Evolutionary conservation across 2,888 invertebrate species (phyloP), one percentile per base, ranked within the genome.

Genomic region (Meiosimyza decipiens): DNA sequence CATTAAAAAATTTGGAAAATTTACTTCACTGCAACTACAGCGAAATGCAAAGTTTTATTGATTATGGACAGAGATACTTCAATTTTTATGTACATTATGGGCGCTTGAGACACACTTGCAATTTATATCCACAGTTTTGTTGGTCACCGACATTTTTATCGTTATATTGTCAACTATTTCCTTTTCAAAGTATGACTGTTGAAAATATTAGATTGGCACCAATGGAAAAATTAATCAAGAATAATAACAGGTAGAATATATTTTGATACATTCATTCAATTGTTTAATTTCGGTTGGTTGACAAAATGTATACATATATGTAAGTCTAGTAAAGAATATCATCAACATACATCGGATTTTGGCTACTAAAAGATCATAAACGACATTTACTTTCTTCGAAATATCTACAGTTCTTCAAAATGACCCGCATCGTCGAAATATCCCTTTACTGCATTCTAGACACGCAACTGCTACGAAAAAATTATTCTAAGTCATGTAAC

Each of bases 1-100:
- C 73, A 15, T 12, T 71, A 9, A 28, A 54, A 13, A 18, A 7
- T 28, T 57, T 73, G 40, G 28, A 62, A 22, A 22, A 67, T 6
- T 63, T 71, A 47, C 55, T 73, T 12, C 6, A 57, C 15, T 73
- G 73, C 47, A 62, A 73, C 51, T 73, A 73, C 52, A 62, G 59
- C n/a, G 57, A 67, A 3, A 63, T 50, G 50, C 22, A 22, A 15
- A 9, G 9, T 1, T 63, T 73, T 1, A 22, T 73, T 13, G 50
- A 63, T 9, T 15, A 18, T 15, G 71, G 60, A n/a, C 65, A 57
- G 57, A 66, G 40, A 15, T 28, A 63, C 15, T 51, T 51, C 18
- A 60, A 47, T 18, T 67, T 71, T 50, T 67, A 73, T 63, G 50
- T 49, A 3, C 15, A 57, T 13, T 73, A 73, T 18, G 73, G 73